phyloP scores from a whole-genome alignment of 2,113 vertebrate species.

The Eptesicus fuscus region DNA sequence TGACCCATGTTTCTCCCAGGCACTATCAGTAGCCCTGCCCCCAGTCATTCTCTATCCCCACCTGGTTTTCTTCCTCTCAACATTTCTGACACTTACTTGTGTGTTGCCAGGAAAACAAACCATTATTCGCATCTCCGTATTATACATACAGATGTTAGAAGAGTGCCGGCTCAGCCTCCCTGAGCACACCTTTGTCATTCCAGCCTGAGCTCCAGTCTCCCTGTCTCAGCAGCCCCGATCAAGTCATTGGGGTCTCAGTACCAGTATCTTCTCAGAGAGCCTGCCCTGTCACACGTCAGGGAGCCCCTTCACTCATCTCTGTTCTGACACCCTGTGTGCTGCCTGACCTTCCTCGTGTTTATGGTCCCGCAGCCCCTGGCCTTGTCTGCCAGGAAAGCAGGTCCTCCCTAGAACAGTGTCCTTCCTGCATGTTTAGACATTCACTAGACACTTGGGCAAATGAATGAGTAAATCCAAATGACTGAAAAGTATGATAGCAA shows the following conservation, averaged over 20 bases:
- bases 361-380: too few relatives aligned
- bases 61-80: neutral
- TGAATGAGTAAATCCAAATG: neutral
- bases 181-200: fast-evolving
- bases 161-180: fast-evolving
- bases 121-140: too few relatives aligned
- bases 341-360: neutral
- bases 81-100: neutral
- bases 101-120: neutral
- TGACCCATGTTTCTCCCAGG: neutral
- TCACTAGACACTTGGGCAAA: neutral
- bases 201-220: neutral
- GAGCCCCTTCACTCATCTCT: too few relatives aligned
- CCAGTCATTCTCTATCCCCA: fast-evolving
- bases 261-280: neutral
- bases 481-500: fast-evolving
- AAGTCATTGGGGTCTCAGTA: neutral
- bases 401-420: neutral
- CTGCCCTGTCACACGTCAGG: fast-evolving
- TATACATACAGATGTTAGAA: fast-evolving
- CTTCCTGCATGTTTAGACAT: neutral
- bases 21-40: fast-evolving
- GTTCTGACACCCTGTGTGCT: neutral
- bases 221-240: fast-evolving
- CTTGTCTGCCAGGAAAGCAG: neutral